Conservation (phyloP, 2,888 invertebrate genomes). For the Erebia epiphron region DNA sequence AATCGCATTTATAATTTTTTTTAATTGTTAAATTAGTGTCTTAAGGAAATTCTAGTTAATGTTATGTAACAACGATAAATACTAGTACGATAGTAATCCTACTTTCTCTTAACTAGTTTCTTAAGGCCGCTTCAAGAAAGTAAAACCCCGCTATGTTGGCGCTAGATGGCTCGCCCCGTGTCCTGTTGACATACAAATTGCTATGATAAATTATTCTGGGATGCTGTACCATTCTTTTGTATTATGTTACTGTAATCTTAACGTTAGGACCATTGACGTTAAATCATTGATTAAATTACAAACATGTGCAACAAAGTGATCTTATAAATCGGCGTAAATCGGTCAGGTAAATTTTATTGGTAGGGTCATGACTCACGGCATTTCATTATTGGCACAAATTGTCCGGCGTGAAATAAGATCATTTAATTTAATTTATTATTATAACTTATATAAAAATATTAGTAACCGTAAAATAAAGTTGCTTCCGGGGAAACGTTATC, state of each 20-base stretch:
- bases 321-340: background rate
- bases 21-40: slow-evolving; percentile 24
- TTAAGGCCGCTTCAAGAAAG: slow-evolving; percentile 79
- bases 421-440: background rate
- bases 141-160: slow-evolving; percentile 80
- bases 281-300: slow-evolving; percentile 1
- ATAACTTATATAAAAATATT: slow-evolving; percentile 1
- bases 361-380: too few species aligned
- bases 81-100: slow-evolving; percentile 72
- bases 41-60: slow-evolving; percentile 45
- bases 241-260: slow-evolving; percentile 26
- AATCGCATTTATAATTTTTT: background rate
- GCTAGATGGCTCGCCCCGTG: slow-evolving; percentile 66
- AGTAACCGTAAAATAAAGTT: slow-evolving; percentile 8
- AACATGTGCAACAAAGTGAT: slow-evolving; percentile 4
- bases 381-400: too few species aligned
- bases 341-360: too few species aligned
- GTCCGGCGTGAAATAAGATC: too few species aligned
- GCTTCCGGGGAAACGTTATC: background rate
- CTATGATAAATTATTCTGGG: slow-evolving; percentile 71
- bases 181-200: slow-evolving; percentile 80
- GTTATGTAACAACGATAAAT: slow-evolving; percentile 74
- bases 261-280: background rate
- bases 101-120: slow-evolving; percentile 82
- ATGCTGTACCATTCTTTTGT: slow-evolving; percentile 49